Evolutionary conservation across 1,140 invertebrate species (phyloP), one percentile per base, ranked within the genome.

Genomic region (Calephelis nemesis): DNA sequence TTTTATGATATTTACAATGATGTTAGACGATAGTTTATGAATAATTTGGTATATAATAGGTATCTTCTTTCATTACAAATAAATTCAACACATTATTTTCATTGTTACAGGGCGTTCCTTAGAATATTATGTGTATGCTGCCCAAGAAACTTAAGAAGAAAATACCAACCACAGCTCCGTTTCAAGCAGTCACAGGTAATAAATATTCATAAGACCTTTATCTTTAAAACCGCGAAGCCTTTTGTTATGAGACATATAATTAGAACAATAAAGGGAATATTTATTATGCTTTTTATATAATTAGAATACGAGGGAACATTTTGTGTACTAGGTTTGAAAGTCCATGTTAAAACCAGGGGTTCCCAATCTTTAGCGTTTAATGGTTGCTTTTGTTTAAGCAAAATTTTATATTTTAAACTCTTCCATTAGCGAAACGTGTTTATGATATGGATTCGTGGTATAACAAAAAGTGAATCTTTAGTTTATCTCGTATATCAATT

Each of bases 71-170:
- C 30, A 4, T 30, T 1, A 30, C 30, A 30, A 45, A 45, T 7
- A 45, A 7, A 45, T 7, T 45, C 8, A 45, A 45, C 6, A 9
- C 3, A 65, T 5, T 62, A 47, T 70, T 70, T 70, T 62, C 66
- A 68, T 88, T 91, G 81, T 95, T 94, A 4, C 94, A 97, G 96
- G 88, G 96, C 96, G 42, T 97, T 97, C 87, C 94, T 96, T 47
- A 93, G 96, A 71, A 96, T 97, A 71, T 88, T 97, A 47, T 97
- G 96, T 85, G 95, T 95, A 39, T 97, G 96, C 90, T 97, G 96
- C 86, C 96, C 96, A 1, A 92, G 95, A 62, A 94, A 94, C 77
- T 93, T 96, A 74, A 93, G 95, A 67, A 93, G 95, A 81, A 95
- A 95, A 83, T 96, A 96, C 90, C 95, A 96, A 78, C 95, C 95